Base-by-base conservation (phyloP, 2,888 invertebrate genomes). In the Pristionchus exspectatus region DNA sequence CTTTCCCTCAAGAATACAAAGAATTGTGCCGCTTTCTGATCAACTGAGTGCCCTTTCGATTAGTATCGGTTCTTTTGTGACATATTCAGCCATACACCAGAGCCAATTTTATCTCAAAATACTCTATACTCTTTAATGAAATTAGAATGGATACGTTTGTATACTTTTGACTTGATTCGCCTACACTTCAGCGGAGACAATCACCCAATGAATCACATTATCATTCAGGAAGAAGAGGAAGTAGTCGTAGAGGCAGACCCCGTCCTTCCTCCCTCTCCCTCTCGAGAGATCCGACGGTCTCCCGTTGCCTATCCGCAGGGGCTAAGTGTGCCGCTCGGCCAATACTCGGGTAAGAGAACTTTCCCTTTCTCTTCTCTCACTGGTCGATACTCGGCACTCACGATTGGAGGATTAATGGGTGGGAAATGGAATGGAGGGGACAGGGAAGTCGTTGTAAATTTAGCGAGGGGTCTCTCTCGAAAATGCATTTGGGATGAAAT, bases 241-340 rank as follows among this genome's bases (percentile, higher is more conserved):
- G 50, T 27, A 14, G 69, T 56, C 5, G 69, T 69, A 1, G 87
- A 74, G 56, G 72, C 56, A 30, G 87, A 56, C 21, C 74, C 50
- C 7, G 38, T 63, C n/a, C 84, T 59, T 14, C 83, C 56, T 30
- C 33, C 87, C 44, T 33, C 66, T 14, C 50, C 44, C 14, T 56
- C 66, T 2, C 66, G 87, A 21, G 87, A 88, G 33, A 88, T 88
- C 30, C 27, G 87, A 0, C 44, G 87, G 33, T 88, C 87, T 16
- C 87, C 87, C 38, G 21, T 87, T 14, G 86, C 88, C 54, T 44
- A 59, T 18, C 88, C 74, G 0, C 88, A 74, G 30, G 38, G 56
- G 4, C 74, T 88, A 54, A 54, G 33, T 24, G 88, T 59, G 18
- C 88, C 88, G 9, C 56, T 72, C 69, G 56, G 88, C 16, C 88